Percentiles rank a stretch among this genome's conserved stretches.
These are phyloP conservation scores for Drusus annulatus DNA, from an alignment of 1,140 invertebrate species.

Conservation along the genomic window DNA sequence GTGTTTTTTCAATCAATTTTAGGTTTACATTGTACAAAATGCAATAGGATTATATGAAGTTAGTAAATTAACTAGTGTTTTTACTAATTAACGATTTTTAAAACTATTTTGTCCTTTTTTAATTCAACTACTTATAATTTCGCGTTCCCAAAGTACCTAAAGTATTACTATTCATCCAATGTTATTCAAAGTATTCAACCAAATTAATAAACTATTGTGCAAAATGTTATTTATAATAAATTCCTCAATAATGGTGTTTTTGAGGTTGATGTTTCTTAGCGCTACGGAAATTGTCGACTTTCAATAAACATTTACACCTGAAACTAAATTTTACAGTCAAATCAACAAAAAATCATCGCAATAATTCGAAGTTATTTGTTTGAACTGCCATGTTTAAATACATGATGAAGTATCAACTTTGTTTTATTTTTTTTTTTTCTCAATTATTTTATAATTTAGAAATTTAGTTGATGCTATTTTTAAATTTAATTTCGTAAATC, in stretches of 20 bases:
- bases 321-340: background rate
- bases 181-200: background rate
- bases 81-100: constrained; percentile 31
- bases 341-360: too few relatives aligned
- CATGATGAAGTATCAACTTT: background rate
- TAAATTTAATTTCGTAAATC: background rate
- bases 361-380: too few relatives aligned
- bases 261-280: constrained; percentile 50
- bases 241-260: background rate
- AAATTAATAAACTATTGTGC: background rate
- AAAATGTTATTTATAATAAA: background rate
- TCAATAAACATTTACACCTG: background rate
- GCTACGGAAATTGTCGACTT: constrained; percentile 52
- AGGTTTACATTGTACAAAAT: constrained; percentile 42
- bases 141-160: too few relatives aligned
- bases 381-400: background rate
- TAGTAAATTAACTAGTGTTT: constrained; percentile 38
- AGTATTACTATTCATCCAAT: too few relatives aligned
- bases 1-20: constrained; percentile 43
- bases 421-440: background rate
- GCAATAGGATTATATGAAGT: constrained; percentile 26
- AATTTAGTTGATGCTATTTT: too few relatives aligned
- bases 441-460: background rate
- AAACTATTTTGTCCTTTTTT: constrained; percentile 4
- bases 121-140: too few relatives aligned